Conservation (phyloP, 2,797 vertebrate species). For the Leucoraja ocellata region DNA sequence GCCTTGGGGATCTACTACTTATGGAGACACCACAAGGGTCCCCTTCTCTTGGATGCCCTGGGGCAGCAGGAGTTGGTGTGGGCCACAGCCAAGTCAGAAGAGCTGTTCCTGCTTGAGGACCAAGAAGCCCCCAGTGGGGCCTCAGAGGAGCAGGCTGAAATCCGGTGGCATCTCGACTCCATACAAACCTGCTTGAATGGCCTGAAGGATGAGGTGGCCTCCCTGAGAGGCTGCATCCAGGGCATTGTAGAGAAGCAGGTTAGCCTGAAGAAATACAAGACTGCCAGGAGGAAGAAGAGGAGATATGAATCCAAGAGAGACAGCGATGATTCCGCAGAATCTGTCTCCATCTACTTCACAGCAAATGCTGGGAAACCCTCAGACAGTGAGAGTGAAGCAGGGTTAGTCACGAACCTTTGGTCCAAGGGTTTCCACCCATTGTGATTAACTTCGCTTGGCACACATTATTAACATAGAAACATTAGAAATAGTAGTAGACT, state of each 20-base stretch:
- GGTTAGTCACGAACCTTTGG: background rate
- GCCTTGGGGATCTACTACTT: background rate
- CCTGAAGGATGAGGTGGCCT: slow-evolving; percentile 4
- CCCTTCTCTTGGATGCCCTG: background rate
- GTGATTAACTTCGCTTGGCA: too few species aligned
- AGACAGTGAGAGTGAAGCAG: slow-evolving; percentile 18
- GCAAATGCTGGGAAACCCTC: background rate
- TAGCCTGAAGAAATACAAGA: background rate
- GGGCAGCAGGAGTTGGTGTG: background rate
- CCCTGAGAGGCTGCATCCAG: slow-evolving; percentile 13
- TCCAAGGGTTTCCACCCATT: too few species aligned
- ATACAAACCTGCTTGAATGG: slow-evolving; percentile 9
- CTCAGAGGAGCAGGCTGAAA: background rate
- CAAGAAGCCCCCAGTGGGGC: background rate
- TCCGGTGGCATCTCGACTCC: slow-evolving; percentile 24
- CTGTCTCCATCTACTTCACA: slow-evolving; percentile 26
- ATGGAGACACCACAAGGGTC: background rate
- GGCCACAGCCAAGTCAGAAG: background rate
- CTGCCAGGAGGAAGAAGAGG: background rate
- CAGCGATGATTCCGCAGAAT: slow-evolving; percentile 17
- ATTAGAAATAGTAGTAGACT: background rate
- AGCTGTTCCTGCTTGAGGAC: background rate
- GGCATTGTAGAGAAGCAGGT: background rate
- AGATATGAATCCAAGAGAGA: background rate
- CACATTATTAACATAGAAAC: background rate